Evolutionary conservation across 1,140 invertebrate genomes (phyloP).

Genomic region (Acromyrmex charruanus): DNA sequence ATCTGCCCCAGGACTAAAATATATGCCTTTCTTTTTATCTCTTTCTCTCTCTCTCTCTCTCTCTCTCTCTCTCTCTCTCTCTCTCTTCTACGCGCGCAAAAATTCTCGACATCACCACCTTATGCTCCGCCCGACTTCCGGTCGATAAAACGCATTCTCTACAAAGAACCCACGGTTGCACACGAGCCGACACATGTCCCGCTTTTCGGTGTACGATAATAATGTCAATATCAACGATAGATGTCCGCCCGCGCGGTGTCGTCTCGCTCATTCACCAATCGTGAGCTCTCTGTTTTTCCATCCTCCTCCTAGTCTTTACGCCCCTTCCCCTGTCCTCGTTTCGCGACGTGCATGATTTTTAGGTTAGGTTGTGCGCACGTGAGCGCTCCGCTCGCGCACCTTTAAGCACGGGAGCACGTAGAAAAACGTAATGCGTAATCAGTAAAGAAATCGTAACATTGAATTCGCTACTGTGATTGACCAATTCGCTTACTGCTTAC

Average conservation of each 20-base stretch:
- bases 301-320: not conserved
- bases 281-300: not conserved
- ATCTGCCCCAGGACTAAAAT: not conserved
- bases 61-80: too few species aligned
- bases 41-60: not conserved
- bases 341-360: constrained; percentile 51
- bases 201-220: constrained; percentile 67
- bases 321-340: not conserved
- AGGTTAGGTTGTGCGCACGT: constrained; percentile 76
- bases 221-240: constrained; percentile 74
- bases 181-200: constrained; percentile 66
- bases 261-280: constrained; percentile 39
- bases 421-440: too few species aligned
- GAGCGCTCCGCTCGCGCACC: constrained; percentile 58
- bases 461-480: too few species aligned
- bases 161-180: constrained; percentile 55
- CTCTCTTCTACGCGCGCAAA: not conserved
- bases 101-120: constrained; percentile 48
- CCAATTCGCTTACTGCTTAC: too few species aligned
- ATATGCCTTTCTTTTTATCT: not conserved
- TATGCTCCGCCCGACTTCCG: constrained; percentile 58
- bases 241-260: constrained; percentile 40
- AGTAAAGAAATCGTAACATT: too few species aligned
- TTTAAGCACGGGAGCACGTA: not conserved
- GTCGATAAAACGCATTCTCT: constrained; percentile 61